Evolutionary conservation across 2,797 vertebrate species (phyloP).

Genomic region (Phataginus tricuspis): DNA sequence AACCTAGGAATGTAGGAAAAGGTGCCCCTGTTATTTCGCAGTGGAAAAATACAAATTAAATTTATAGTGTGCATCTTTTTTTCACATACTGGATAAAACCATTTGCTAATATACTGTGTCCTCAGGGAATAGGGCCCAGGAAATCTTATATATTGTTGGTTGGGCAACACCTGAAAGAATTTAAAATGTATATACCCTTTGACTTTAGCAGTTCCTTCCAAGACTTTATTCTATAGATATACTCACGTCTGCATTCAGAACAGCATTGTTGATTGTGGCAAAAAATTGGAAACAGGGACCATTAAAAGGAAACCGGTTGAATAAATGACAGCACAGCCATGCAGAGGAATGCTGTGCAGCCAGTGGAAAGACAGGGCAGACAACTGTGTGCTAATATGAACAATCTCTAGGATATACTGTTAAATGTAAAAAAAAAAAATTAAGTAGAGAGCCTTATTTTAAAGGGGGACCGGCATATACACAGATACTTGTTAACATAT

Average conservation of each 20-base stretch:
- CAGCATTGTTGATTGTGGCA: neutral
- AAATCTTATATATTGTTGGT: neutral
- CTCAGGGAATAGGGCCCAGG: neutral
- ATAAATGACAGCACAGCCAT: neutral
- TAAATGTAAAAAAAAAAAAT: neutral
- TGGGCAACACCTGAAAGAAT: neutral
- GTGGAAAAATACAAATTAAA: conserved; percentile 22
- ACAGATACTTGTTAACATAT: neutral
- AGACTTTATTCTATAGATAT: conserved; percentile 34
- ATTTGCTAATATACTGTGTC: neutral
- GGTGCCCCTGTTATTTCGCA: neutral
- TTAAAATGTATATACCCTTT: neutral
- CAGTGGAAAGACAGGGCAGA: neutral
- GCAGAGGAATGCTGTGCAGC: neutral
- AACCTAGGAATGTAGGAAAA: neutral
- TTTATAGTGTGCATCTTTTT: neutral
- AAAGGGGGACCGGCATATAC: neutral
- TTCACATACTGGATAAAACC: conserved; percentile 7
- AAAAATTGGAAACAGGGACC: neutral
- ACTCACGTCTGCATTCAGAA: neutral
- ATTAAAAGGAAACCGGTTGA: neutral
- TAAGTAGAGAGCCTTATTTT: neutral
- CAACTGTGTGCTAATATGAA: neutral
- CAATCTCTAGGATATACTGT: neutral
- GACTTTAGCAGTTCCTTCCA: neutral